Evolutionary conservation across 2,888 invertebrate genomes (phyloP).

Genomic region (Tigriopus californicus): DNA sequence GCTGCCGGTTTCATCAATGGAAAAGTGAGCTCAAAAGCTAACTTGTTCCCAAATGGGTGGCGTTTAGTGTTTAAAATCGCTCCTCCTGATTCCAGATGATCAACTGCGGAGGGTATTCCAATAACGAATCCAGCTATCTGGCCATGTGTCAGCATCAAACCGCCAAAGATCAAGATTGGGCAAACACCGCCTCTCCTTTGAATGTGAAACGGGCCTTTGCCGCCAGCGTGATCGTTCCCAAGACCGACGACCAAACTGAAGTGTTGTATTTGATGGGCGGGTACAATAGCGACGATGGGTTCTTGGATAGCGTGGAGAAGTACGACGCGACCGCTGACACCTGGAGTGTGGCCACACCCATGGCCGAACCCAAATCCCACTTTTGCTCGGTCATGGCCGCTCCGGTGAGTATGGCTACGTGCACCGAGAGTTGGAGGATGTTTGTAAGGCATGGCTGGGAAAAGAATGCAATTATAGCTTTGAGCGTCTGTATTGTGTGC

Average conservation of each 20-base stretch:
- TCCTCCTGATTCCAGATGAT: background rate
- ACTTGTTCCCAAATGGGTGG: too few species aligned
- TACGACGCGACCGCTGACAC: background rate
- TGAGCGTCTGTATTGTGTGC: too few species aligned
- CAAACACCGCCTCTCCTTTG: background rate
- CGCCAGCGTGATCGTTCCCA: background rate
- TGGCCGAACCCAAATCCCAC: conserved; percentile 3
- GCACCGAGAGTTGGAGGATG: too few species aligned
- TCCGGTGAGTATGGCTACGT: too few species aligned
- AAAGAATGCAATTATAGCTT: too few species aligned
- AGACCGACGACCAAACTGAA: background rate
- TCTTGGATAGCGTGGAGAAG: background rate
- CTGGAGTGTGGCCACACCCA: background rate
- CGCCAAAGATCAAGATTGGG: background rate
- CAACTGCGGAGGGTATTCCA: background rate
- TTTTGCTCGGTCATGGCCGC: conserved; percentile 4
- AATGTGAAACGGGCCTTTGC: background rate
- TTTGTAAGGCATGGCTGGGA: too few species aligned
- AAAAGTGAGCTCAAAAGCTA: background rate
- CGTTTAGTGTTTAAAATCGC: too few species aligned
- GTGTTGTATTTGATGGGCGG: background rate
- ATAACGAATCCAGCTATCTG: background rate
- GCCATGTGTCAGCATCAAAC: background rate
- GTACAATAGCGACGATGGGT: background rate
- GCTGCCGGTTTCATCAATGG: background rate